Evolutionary conservation across 2,888 invertebrate species (phyloP).

Genomic region (Nebria salina): DNA sequence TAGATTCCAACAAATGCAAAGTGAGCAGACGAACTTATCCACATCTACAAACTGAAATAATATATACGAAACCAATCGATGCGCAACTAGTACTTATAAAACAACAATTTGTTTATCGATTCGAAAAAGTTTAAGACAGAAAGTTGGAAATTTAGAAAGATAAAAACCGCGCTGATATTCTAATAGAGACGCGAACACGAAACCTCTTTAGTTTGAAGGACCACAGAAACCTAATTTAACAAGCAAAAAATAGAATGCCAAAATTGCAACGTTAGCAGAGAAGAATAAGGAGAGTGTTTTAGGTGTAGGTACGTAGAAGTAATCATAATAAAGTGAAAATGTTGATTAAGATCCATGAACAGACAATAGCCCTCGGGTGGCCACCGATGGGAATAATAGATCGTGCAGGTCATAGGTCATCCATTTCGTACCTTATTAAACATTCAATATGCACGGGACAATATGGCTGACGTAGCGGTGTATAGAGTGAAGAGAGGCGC

Average conservation of each 20-base stretch:
- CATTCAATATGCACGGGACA: constrained; percentile 34
- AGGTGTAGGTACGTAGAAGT: not conserved
- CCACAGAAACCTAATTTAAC: not conserved
- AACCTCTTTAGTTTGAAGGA: not conserved
- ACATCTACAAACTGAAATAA: not conserved
- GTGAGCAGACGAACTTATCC: not conserved
- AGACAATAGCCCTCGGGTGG: not conserved
- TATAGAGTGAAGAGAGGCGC: not conserved
- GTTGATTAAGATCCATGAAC: constrained; percentile 1
- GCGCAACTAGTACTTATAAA: too few species aligned
- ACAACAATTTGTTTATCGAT: not conserved
- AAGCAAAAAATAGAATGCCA: not conserved
- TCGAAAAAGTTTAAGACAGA: not conserved
- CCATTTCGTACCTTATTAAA: constrained; percentile 36
- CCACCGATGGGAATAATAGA: constrained; percentile 34
- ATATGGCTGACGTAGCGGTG: not conserved
- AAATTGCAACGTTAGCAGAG: not conserved
- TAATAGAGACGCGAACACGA: not conserved
- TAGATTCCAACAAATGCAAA: not conserved
- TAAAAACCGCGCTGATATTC: too few species aligned
- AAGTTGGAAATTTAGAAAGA: too few species aligned
- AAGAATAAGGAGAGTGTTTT: not conserved
- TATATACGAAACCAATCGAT: too few species aligned
- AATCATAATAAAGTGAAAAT: constrained; percentile 1
- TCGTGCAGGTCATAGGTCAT: constrained; percentile 32